These are phyloP conservation scores for Drosophila barbarae DNA, from an alignment of 2,888 invertebrate species.

Conservation along the genomic window DNA sequence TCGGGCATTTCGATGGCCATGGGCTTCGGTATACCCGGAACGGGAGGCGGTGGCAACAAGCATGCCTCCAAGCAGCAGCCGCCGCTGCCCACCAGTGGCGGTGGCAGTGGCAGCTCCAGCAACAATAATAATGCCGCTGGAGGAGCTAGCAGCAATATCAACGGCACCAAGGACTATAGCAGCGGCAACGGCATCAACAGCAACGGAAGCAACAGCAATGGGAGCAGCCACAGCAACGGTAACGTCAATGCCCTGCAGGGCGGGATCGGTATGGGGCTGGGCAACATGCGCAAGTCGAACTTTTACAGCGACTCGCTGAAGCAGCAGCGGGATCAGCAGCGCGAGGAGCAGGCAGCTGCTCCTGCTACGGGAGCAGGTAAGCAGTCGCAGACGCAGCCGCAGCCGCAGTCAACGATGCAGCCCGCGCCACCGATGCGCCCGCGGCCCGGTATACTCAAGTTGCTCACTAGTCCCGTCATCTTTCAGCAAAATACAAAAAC, in stretches of 20 bases:
- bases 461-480: conserved; percentile 79
- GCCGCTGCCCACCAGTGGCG: conserved; percentile 32
- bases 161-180: conserved; percentile 9
- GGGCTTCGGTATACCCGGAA: conserved; percentile 14
- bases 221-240: conserved; percentile 40
- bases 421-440: conserved; percentile 71
- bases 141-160: conserved; percentile 1
- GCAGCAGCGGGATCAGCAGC: conserved; percentile 26
- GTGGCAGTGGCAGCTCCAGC: conserved; percentile 32
- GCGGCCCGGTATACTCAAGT: conserved; percentile 77
- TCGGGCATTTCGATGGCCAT: conserved; percentile 16
- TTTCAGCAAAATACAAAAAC: conserved; percentile 80
- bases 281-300: conserved; percentile 57
- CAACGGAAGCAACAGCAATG: conserved; percentile 3
- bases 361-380: conserved; percentile 61
- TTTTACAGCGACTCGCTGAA: conserved; percentile 55
- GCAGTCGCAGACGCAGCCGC: conserved; percentile 56
- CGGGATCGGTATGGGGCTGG: conserved; percentile 47
- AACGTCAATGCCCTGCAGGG: conserved; percentile 51
- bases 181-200: conserved; percentile 4
- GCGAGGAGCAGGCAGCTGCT: conserved; percentile 46
- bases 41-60: conserved; percentile 20
- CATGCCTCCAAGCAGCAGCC: conserved; percentile 39
- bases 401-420: conserved; percentile 39
- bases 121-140: conserved; percentile 22